Evolutionary conservation across 2,888 invertebrate genomes (phyloP).

Genomic region (Endotricha flammealis): DNA sequence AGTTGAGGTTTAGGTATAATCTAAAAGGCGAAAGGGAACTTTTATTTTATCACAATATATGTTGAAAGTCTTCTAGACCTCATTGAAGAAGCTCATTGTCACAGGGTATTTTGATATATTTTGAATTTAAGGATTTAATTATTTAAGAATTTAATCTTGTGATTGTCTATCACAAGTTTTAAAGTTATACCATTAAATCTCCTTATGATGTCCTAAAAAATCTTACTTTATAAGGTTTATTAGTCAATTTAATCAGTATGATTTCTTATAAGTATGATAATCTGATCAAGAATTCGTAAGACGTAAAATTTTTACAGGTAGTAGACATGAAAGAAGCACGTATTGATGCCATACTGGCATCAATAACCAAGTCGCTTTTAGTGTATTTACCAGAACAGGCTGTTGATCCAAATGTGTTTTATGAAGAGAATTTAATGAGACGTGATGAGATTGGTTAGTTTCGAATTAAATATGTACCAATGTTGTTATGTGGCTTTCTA

Average conservation of each 20-base stretch:
- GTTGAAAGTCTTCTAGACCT: too few relatives aligned
- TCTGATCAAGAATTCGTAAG: too few relatives aligned
- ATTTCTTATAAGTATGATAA: too few relatives aligned
- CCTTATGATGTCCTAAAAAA: too few relatives aligned
- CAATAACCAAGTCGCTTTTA: constrained; percentile 79
- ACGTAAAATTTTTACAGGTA: constrained; percentile 52
- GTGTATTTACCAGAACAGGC: constrained; percentile 81
- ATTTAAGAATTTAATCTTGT: background rate
- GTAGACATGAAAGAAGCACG: constrained; percentile 87
- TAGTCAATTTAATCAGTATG: too few relatives aligned
- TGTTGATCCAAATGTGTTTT: constrained; percentile 79
- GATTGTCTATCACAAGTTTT: too few relatives aligned
- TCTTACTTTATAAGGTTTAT: too few relatives aligned
- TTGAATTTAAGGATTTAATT: background rate
- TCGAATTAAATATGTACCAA: background rate
- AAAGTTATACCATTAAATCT: too few relatives aligned
- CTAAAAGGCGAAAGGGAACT: too few relatives aligned
- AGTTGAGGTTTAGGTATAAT: too few relatives aligned
- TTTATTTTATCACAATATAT: too few relatives aligned
- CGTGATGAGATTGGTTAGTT: constrained; percentile 67
- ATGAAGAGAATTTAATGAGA: constrained; percentile 79
- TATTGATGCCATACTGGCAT: constrained; percentile 82
- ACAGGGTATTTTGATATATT: background rate
- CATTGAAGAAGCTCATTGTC: too few relatives aligned
- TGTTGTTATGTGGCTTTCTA: background rate